phyloP scores from a whole-genome alignment of 2,113 vertebrate genomes.

The Istiophorus platypterus region DNA sequence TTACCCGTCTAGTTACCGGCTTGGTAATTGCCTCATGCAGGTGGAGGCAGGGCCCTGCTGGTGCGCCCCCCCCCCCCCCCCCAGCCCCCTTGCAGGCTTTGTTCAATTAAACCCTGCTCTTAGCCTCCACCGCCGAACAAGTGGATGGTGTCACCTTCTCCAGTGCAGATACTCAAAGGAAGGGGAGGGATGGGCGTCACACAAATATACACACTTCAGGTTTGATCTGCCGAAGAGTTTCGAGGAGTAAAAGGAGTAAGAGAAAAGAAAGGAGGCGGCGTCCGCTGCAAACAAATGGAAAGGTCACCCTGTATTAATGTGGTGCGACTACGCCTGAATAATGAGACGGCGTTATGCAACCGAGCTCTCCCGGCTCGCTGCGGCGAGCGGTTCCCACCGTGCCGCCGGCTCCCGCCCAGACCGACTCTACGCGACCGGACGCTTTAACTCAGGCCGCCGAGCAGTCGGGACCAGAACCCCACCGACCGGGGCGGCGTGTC shows the following conservation, averaged over 20 bases:
- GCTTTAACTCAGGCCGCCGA: slow-evolving; percentile 52
- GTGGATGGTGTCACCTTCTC: not conserved
- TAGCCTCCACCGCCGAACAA: slow-evolving; percentile 26
- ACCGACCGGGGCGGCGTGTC: too few species aligned
- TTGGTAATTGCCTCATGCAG: slow-evolving; percentile 59
- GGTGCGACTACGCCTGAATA: slow-evolving; percentile 44
- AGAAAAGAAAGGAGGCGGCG: slow-evolving; percentile 19
- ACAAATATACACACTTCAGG: not conserved
- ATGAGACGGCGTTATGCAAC: slow-evolving; percentile 61
- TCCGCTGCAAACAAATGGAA: slow-evolving; percentile 61
- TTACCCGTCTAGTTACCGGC: slow-evolving; percentile 36
- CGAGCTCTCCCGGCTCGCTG: slow-evolving; percentile 39
- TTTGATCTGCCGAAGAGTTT: slow-evolving; percentile 29
- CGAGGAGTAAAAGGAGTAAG: slow-evolving; percentile 21
- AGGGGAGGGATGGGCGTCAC: not conserved
- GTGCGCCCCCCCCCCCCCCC: too few species aligned
- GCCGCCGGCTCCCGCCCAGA: slow-evolving; percentile 21
- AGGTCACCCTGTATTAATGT: slow-evolving; percentile 65
- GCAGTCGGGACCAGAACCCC: slow-evolving; percentile 55
- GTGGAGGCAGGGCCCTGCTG: slow-evolving; percentile 46
- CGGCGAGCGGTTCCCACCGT: slow-evolving; percentile 21
- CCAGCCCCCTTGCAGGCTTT: slow-evolving; percentile 47
- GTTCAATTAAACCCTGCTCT: slow-evolving; percentile 65
- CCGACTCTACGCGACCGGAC: slow-evolving; percentile 54
- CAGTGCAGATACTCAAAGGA: slow-evolving; percentile 8